Evolutionary conservation across 2,888 invertebrate genomes (phyloP).

Genomic region (Eilema griseolum): DNA sequence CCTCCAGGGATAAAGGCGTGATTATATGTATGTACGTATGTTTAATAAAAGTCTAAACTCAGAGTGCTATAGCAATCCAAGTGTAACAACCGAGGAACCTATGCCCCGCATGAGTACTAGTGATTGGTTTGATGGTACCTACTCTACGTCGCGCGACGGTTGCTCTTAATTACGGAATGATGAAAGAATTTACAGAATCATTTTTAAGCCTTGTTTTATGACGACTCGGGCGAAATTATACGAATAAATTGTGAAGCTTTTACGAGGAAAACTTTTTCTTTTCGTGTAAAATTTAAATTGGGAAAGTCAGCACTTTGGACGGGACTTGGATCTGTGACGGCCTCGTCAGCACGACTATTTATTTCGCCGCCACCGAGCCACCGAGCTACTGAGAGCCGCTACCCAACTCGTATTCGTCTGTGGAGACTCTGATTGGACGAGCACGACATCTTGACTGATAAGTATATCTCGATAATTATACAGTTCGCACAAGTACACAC

Average conservation of each 20-base stretch:
- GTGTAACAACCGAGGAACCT: too few relatives aligned
- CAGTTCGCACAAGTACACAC: not conserved
- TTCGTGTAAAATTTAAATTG: slow-evolving; percentile 1
- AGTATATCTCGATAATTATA: too few relatives aligned
- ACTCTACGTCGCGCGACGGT: not conserved
- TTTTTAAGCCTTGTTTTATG: slow-evolving; percentile 3
- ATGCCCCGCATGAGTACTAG: too few relatives aligned
- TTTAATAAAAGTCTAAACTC: too few relatives aligned
- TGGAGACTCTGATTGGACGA: not conserved
- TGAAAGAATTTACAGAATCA: not conserved
- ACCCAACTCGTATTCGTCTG: not conserved
- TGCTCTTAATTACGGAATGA: not conserved
- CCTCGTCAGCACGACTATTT: not conserved
- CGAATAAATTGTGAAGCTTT: slow-evolving; percentile 2
- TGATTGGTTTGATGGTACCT: too few relatives aligned
- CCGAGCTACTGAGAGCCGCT: not conserved
- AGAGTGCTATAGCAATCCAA: too few relatives aligned
- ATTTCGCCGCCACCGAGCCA: not conserved
- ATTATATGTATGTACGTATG: too few relatives aligned
- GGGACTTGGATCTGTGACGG: not conserved
- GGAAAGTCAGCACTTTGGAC: not conserved
- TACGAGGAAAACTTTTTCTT: slow-evolving; percentile 1
- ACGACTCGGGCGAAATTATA: not conserved
- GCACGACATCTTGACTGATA: not conserved
- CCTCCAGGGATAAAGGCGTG: too few relatives aligned